phyloP scores from a whole-genome alignment of 2,888 invertebrate genomes.

The Philhelius pedissequus region DNA sequence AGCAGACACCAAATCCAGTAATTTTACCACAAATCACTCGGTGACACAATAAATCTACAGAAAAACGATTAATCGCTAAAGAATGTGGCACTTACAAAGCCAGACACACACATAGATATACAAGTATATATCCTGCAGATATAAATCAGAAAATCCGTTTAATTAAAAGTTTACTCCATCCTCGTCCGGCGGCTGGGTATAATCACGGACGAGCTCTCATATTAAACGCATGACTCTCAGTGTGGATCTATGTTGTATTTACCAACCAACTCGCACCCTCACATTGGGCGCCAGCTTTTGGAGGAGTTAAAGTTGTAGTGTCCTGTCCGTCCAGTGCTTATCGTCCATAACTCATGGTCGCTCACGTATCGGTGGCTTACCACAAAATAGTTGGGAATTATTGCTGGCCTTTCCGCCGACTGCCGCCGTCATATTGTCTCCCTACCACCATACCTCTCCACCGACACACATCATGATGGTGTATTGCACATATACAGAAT shows the following conservation, averaged over 20 bases:
- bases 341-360: slow-evolving; percentile 67
- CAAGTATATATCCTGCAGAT: slow-evolving; percentile 45
- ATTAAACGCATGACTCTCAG: slow-evolving; percentile 51
- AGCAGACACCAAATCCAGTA: slow-evolving; percentile 55
- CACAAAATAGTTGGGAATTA: slow-evolving; percentile 67
- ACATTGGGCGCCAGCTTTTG: slow-evolving; percentile 11
- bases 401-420: slow-evolving; percentile 33
- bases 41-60: slow-evolving; percentile 70
- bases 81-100: slow-evolving; percentile 60
- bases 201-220: slow-evolving; percentile 53
- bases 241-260: not conserved
- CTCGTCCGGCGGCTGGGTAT: slow-evolving; percentile 45
- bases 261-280: not conserved
- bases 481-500: not conserved
- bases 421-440: not conserved
- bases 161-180: slow-evolving; percentile 67
- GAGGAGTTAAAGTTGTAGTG: slow-evolving; percentile 36
- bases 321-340: slow-evolving; percentile 60
- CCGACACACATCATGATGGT: not conserved
- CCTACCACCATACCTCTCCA: not conserved
- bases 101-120: slow-evolving; percentile 25
- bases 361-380: slow-evolving; percentile 69
- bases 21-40: slow-evolving; percentile 70
- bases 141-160: slow-evolving; percentile 69
- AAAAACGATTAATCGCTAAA: slow-evolving; percentile 69